Evolutionary conservation across 2,888 invertebrate genomes (phyloP), one percentile per base, ranked within the genome.

Genomic region (Fragum sueziense): DNA sequence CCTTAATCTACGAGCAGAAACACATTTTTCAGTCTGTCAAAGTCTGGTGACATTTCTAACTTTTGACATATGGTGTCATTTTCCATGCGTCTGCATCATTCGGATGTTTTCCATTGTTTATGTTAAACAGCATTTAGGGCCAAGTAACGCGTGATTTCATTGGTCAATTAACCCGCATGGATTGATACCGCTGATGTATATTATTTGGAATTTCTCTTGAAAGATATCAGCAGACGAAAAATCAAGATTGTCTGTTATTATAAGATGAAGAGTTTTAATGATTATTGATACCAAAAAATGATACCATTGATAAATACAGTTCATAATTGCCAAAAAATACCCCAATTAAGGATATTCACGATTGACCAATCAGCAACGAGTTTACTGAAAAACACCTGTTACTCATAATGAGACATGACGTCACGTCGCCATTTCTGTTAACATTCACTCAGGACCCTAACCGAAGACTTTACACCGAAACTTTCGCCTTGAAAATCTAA

Each of bases 321-420:
- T 41, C 9, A 41, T 57, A 57, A 57, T 22, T 57, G 57, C 14
- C 27, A 2, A 25, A 6, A 57, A 6, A 20, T 57, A 11, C 11
- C 57, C 25, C 9, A 57, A 22, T 62, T 61, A 61, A 61, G 17
- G 61, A 20, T 22, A 20, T 1, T 17, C 2, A 7, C 2, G 25
- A 34, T 74, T 6, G 51, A 52, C 85, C 85, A 84, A 85, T 85
- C 73, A 80, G 34, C 74, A 29, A 3, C 4, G n/a, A 17, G 34
- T 25, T 79, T 61, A 62, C 54, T 75, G 52, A 14, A 57, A 51
- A 59, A 57, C 74, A 74, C 76, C 71, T 79, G 77, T 71, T 65
- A 70, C 68, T 29, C 74, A 81, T 85, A 80, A 85, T 83, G 79
- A 83, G 85, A 80, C 74, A 70, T 86, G 86, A 86, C 86, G 85